These are phyloP conservation scores for Lepidochrysops patricia DNA, from an alignment of 2,888 invertebrate genomes.

Conservation along the genomic window DNA sequence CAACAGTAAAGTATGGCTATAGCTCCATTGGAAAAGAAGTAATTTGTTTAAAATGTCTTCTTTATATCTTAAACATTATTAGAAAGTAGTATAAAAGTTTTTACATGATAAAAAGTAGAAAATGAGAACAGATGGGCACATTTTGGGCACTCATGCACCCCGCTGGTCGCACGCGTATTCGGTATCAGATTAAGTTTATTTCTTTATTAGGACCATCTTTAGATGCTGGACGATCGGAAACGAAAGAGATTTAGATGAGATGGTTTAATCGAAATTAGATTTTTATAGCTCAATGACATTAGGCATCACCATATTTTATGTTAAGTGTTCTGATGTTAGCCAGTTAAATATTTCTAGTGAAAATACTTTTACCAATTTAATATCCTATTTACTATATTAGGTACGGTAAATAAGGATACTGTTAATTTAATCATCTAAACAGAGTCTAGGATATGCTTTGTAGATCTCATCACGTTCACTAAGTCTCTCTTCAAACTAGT, in stretches of 20 bases:
- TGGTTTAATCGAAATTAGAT: neutral
- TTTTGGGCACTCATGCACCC: neutral
- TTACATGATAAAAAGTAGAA: neutral
- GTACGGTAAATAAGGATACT: no score
- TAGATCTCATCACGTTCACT: neutral
- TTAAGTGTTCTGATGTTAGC: no score
- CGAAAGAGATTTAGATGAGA: neutral
- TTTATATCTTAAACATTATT: neutral
- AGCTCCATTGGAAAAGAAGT: no score
- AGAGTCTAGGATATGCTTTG: neutral
- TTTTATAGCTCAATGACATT: neutral
- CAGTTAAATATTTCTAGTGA: no score
- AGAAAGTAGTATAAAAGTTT: neutral
- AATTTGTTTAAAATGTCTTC: no score
- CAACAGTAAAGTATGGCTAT: no score
- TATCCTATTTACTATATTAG: no score
- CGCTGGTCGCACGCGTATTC: neutral
- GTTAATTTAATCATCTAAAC: no score
- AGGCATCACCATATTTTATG: no score
- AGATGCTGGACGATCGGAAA: neutral
- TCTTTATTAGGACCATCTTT: neutral
- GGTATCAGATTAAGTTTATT: conserved; percentile 3
- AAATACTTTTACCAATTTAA: no score
- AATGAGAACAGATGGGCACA: neutral
- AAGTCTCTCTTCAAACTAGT: neutral